Percentiles rank a stretch among this genome's conserved stretches.
These are phyloP conservation scores for Enteromius thamalakanensis DNA, from an alignment of 2,797 vertebrate species.

Conservation along the genomic window DNA sequence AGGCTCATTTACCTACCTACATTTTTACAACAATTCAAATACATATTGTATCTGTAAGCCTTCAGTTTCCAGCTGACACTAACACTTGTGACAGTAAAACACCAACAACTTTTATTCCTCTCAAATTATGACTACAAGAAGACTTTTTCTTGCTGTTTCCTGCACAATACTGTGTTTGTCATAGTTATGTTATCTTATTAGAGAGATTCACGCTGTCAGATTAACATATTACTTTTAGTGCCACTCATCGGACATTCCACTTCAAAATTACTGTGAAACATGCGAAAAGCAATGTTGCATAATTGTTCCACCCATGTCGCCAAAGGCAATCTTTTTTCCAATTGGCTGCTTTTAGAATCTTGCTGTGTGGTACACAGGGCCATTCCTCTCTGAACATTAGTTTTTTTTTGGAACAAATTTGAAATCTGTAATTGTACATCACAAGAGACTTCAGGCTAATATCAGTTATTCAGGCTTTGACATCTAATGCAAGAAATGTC, in stretches of 20 bases:
- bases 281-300: background rate
- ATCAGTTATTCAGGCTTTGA: background rate
- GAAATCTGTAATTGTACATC: background rate
- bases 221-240: background rate
- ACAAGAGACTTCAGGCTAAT: background rate
- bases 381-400: background rate
- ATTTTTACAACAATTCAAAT: background rate
- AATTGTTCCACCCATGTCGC: background rate
- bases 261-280: background rate
- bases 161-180: background rate
- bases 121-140: background rate
- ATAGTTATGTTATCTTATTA: background rate
- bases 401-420: background rate
- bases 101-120: background rate
- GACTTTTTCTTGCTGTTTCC: background rate
- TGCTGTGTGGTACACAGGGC: background rate
- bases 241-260: background rate
- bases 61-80: background rate
- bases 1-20: background rate
- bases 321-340: background rate
- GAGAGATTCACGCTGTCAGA: background rate
- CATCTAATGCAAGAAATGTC: slow-evolving; percentile 10
- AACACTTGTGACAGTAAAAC: background rate
- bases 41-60: background rate
- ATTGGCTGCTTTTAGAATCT: background rate